Conservation (phyloP, 2,888 invertebrate genomes). For the Chrysina gloriosa region DNA sequence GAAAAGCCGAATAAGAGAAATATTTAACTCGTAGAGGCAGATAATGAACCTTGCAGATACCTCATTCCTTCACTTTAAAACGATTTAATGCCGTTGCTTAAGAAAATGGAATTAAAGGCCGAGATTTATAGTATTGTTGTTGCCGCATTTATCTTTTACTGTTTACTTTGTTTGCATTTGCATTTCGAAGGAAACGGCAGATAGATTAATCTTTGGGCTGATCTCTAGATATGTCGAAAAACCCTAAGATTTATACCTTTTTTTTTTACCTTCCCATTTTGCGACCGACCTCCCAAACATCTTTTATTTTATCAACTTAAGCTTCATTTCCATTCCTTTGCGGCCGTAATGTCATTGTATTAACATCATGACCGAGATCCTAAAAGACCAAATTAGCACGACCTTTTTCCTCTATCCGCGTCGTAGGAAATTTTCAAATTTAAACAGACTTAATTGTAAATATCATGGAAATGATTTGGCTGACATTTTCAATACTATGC, state of each 20-base stretch:
- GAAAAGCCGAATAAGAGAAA: constrained; percentile 10
- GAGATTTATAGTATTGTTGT: constrained; percentile 37
- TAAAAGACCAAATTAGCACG: not conserved
- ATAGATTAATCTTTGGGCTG: constrained; percentile 12
- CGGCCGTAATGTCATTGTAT: not conserved
- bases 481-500: too few species aligned
- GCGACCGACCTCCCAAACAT: not conserved
- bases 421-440: too few species aligned
- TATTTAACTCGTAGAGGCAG: constrained; percentile 37
- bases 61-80: constrained; percentile 32
- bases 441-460: too few species aligned
- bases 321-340: not conserved
- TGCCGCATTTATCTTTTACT: constrained; percentile 35
- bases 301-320: not conserved
- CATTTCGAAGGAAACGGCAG: constrained; percentile 7
- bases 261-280: not conserved
- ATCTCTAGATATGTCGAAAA: constrained; percentile 27
- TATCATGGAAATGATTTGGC: too few species aligned
- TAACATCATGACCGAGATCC: not conserved
- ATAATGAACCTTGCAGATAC: constrained; percentile 39
- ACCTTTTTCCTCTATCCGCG: not conserved
- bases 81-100: constrained; percentile 35
- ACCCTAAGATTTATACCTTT: not conserved
- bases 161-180: constrained; percentile 35
- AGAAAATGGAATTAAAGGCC: constrained; percentile 37